phyloP scores from a whole-genome alignment of 2,888 invertebrate genomes.

The Malachius bipustulatus region DNA sequence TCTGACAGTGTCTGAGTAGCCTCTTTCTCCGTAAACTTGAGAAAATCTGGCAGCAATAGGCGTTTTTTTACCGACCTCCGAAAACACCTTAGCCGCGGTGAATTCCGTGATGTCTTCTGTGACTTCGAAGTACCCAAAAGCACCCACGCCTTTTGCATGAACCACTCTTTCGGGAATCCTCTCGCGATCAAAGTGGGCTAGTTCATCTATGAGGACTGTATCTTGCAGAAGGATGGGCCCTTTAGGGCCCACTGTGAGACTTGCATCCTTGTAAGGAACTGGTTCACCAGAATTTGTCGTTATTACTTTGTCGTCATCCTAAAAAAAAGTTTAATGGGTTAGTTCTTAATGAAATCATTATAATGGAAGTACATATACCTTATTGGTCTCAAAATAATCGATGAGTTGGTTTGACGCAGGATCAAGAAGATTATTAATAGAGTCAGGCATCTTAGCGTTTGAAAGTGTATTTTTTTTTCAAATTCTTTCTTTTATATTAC shows the following conservation, averaged over 20 bases:
- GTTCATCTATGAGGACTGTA: constrained; percentile 62
- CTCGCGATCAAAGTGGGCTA: constrained; percentile 78
- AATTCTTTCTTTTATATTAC: no score
- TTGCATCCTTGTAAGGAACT: constrained; percentile 62
- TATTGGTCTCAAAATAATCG: constrained; percentile 26
- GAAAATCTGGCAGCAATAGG: constrained; percentile 70
- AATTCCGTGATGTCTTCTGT: constrained; percentile 77
- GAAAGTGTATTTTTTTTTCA: no score
- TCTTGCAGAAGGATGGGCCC: constrained; percentile 85
- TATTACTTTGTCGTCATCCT: constrained; percentile 49
- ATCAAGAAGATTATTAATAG: no score
- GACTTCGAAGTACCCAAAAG: constrained; percentile 75
- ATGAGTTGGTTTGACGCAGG: constrained; percentile 29
- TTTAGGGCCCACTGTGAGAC: constrained; percentile 71
- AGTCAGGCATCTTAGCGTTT: no score
- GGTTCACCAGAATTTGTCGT: constrained; percentile 78
- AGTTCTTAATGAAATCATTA: neutral
- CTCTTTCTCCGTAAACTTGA: constrained; percentile 79
- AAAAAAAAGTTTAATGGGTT: constrained; percentile 22
- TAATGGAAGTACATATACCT: constrained; percentile 22
- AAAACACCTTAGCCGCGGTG: constrained; percentile 66
- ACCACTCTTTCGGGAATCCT: constrained; percentile 93
- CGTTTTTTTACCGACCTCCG: constrained; percentile 64
- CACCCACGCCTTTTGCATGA: constrained; percentile 91
- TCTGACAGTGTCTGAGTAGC: constrained; percentile 74